Evolutionary conservation across 2,113 vertebrate genomes (phyloP), one percentile per base, ranked within the genome.

Genomic region (Brachypteracias leptosomus): DNA sequence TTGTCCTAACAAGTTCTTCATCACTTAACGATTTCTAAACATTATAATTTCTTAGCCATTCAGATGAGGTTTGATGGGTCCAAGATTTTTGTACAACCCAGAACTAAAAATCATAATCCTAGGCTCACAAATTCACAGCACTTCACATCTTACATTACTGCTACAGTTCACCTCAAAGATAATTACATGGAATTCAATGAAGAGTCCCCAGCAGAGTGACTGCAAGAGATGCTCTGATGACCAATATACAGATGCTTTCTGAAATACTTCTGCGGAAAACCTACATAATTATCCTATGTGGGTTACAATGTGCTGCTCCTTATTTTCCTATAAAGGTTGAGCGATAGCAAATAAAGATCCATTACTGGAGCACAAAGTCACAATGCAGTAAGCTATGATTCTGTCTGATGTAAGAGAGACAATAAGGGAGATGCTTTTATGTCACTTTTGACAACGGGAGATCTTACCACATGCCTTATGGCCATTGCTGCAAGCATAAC

Each of bases 241-340:
- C 49, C 58, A 54, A 31, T 14, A 59, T 49, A 65, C 75, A 82
- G 55, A 42, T 59, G 42, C 80, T 89, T 55, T 65, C 44, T 78
- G 59, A 52, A 68, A 31, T 36, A 40, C 35, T 73, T 73, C 51
- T 57, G 42, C 66, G 47, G 74, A 70, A 89, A 80, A 62, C 29
- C 42, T 25, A 57, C 0, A 0, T n/a, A 47, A 84, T 76, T 84
- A 49, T 75, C 11, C 36, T 16, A 59, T 4, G 12, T 47, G 29
- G 46, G 46, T 66, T 83, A 57, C 72, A 83, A 86, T 57, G 46
- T 36, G 51, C 33, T 71, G 47, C 42, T 83, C 52, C 24, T 76
- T 62, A 54, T 51, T 63, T 51, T 67, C 42, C 22, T 76, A 24
- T 9, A 58, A 36, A 72, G 36, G 19, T 24, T 31, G 25, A 67